Evolutionary conservation across 2,113 vertebrate genomes (phyloP).

Genomic region (Nothoprocta perdicaria): DNA sequence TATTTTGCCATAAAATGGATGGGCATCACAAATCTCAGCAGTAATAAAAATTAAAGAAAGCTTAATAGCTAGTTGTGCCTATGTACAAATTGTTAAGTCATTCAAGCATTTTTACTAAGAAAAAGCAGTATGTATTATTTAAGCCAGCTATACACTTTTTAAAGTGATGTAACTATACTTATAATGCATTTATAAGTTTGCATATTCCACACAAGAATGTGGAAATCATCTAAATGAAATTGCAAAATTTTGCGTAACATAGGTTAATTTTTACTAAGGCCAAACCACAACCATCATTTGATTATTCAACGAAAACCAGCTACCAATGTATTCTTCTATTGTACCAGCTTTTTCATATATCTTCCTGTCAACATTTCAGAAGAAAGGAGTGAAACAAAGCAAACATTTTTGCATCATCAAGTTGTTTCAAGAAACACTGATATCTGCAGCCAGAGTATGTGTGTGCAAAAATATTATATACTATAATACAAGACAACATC

Average conservation of each 20-base stretch:
- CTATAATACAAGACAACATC: not conserved
- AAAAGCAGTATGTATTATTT: not conserved
- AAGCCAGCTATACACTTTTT: not conserved
- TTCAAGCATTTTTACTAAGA: not conserved
- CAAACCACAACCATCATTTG: not conserved
- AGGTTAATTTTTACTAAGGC: not conserved
- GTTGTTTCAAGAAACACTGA: not conserved
- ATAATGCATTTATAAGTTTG: not conserved
- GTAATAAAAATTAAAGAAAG: not conserved
- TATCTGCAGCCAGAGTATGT: not conserved
- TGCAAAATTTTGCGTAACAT: not conserved
- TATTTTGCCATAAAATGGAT: not conserved
- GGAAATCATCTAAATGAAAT: not conserved
- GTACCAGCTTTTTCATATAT: not conserved
- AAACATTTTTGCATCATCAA: not conserved
- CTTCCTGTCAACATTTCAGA: not conserved
- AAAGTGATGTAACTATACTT: not conserved
- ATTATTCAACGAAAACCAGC: not conserved
- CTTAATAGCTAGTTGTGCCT: not conserved
- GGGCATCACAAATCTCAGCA: not conserved
- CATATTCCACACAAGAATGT: not conserved
- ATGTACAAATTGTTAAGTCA: not conserved
- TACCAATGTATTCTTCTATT: not conserved
- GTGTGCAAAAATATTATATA: not conserved
- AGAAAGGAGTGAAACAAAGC: not conserved